Percentiles rank a stretch among this genome's conserved stretches.
phyloP scores from a whole-genome alignment of 1,140 invertebrate species.

The Drosophila sp. region DNA sequence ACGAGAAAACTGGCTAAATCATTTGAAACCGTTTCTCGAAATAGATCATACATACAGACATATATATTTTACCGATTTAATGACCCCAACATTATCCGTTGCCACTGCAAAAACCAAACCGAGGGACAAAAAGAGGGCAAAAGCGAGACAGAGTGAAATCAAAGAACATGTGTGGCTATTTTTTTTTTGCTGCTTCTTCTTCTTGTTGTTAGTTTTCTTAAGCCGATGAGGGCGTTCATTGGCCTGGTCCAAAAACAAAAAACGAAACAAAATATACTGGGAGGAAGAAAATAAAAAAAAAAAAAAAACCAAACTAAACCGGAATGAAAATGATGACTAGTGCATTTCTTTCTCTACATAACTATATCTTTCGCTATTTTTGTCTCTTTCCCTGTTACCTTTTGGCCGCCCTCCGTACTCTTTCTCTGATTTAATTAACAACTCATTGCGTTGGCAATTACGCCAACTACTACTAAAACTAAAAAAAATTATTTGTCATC shows the following conservation, averaged over 20 bases:
- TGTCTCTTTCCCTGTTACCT: neutral
- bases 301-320: constrained; percentile 27
- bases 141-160: constrained; percentile 25
- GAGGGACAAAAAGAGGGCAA: constrained; percentile 32
- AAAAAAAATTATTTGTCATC: constrained; percentile 70
- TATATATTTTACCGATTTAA: neutral
- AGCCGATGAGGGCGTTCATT: constrained; percentile 69
- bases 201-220: constrained; percentile 27
- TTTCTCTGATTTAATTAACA: constrained; percentile 71
- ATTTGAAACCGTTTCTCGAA: neutral
- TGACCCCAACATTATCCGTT: constrained; percentile 10
- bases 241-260: constrained; percentile 48
- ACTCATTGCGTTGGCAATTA: constrained; percentile 75
- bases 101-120: constrained; percentile 2
- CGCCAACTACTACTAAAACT: constrained; percentile 52
- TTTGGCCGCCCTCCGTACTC: constrained; percentile 14
- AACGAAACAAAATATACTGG: constrained; percentile 28
- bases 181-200: constrained; percentile 20
- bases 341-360: constrained; percentile 37
- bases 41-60: neutral
- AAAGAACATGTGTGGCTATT: constrained; percentile 39
- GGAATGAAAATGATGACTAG: constrained; percentile 61
- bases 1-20: neutral
- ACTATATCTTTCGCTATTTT: neutral
- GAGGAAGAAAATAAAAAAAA: neutral